Percentiles rank a stretch among this genome's conserved stretches.
Evolutionary conservation across 2,113 vertebrate genomes (phyloP).

Genomic region (Sigmodon hispidus): DNA sequence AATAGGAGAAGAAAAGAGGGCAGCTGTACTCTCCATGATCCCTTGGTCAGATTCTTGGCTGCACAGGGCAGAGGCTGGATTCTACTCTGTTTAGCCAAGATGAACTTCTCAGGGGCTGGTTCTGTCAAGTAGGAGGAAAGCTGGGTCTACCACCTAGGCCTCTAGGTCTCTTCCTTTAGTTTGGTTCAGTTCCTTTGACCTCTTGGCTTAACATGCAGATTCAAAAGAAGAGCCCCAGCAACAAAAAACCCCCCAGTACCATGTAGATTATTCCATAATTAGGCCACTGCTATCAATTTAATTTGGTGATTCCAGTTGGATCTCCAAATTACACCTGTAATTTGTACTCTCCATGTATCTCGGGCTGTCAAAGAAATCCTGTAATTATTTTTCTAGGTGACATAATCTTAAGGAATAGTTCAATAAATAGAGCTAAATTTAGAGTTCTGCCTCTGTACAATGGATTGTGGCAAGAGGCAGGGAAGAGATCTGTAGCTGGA

Average conservation of each 20-base stretch:
- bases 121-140: neutral
- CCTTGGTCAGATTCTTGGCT: neutral
- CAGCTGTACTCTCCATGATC: neutral
- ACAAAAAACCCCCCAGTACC: conserved; percentile 11
- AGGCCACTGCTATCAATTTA: conserved; percentile 70
- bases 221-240: neutral
- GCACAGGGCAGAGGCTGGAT: neutral
- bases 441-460: conserved; percentile 52
- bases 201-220: neutral
- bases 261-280: conserved; percentile 63
- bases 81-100: neutral
- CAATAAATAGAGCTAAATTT: conserved; percentile 78
- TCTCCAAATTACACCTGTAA: conserved; percentile 77
- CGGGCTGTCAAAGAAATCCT: conserved; percentile 77
- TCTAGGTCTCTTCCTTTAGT: neutral
- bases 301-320: conserved; percentile 74
- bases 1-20: neutral
- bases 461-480: conserved; percentile 57
- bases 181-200: conserved; percentile 8
- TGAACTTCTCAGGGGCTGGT: neutral
- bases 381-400: conserved; percentile 80
- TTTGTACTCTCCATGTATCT: conserved; percentile 71
- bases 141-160: neutral
- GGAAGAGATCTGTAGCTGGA: conserved; percentile 52
- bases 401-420: conserved; percentile 75